phyloP scores from a whole-genome alignment of 1,140 invertebrate species.

The Tribolium madens region DNA sequence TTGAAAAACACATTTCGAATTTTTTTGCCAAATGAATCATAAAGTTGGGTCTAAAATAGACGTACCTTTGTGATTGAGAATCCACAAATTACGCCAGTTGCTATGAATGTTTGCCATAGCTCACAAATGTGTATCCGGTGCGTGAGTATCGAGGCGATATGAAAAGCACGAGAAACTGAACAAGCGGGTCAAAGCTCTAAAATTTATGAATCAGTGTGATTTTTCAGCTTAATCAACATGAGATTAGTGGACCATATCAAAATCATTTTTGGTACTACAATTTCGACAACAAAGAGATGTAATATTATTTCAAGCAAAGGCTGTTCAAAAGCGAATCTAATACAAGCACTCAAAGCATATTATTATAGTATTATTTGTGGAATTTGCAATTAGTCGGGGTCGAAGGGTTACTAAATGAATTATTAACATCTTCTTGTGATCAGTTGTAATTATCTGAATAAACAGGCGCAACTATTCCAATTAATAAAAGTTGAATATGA shows the following conservation, averaged over 20 bases:
- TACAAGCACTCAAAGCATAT: slow-evolving; percentile 34
- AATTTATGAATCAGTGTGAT: slow-evolving; percentile 6
- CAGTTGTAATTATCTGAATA: slow-evolving; percentile 40
- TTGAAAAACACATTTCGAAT: no score
- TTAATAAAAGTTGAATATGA: background rate
- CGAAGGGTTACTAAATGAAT: slow-evolving; percentile 45
- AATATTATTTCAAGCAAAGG: slow-evolving; percentile 33
- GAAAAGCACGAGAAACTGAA: slow-evolving; percentile 9
- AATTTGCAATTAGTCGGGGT: slow-evolving; percentile 41
- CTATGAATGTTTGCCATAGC: background rate
- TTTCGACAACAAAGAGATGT: slow-evolving; percentile 27
- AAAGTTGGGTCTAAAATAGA: background rate
- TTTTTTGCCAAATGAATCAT: no score
- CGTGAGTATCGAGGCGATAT: background rate
- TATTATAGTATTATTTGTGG: slow-evolving; percentile 39
- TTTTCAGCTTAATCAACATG: slow-evolving; percentile 9
- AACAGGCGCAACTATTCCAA: slow-evolving; percentile 28
- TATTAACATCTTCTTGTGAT: slow-evolving; percentile 38
- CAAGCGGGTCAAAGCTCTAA: slow-evolving; percentile 20
- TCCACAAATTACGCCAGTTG: slow-evolving; percentile 2
- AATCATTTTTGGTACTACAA: slow-evolving; percentile 15
- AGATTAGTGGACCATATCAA: background rate
- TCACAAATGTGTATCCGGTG: slow-evolving; percentile 34
- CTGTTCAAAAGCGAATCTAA: slow-evolving; percentile 32
- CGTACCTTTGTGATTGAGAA: slow-evolving; percentile 2